phyloP scores from a whole-genome alignment of 2,113 vertebrate genomes.

The Xenotilapia longispinis region DNA sequence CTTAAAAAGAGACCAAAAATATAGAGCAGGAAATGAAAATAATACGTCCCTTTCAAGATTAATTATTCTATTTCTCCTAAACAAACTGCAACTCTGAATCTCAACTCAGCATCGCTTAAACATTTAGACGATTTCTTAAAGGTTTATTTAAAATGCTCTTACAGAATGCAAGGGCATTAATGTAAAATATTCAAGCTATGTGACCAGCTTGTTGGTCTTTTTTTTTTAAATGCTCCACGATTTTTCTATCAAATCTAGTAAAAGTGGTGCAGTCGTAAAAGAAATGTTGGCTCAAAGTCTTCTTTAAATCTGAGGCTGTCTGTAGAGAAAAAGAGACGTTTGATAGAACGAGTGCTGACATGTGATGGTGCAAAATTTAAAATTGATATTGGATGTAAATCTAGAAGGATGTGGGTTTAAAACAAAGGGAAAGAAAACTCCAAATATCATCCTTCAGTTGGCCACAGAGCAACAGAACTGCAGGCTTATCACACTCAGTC shows the following conservation, averaged over 20 bases:
- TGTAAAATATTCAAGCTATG: neutral
- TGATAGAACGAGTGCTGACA: fast-evolving
- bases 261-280: neutral
- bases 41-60: neutral
- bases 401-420: neutral
- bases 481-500: neutral
- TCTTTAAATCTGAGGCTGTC: neutral
- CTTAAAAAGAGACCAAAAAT: neutral
- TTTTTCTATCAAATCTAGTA: neutral
- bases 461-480: neutral
- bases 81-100: neutral
- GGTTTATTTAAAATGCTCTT: neutral
- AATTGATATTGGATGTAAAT: neutral
- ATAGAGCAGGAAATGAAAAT: neutral
- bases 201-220: neutral
- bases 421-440: neutral
- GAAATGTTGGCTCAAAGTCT: fast-evolving
- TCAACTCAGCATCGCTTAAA: neutral
- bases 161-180: neutral
- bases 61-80: neutral
- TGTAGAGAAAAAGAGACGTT: neutral
- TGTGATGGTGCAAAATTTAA: neutral
- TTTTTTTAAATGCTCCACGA: neutral
- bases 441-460: neutral
- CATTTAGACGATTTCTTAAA: neutral